Evolutionary conservation across 2,797 vertebrate species (phyloP), one percentile per base, ranked within the genome.

Genomic region (Coregonus suidteri): DNA sequence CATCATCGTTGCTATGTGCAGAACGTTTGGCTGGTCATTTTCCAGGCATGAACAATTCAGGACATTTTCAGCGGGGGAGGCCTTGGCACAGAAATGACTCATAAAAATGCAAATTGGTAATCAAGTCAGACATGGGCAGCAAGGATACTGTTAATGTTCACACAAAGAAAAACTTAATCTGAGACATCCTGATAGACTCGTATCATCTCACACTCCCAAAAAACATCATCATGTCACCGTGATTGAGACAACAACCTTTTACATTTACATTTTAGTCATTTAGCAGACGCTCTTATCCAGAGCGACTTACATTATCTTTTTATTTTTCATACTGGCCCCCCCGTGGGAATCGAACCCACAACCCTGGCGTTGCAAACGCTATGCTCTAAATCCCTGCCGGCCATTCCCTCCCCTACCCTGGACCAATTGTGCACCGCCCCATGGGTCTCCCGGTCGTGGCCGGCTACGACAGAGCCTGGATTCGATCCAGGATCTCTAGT

Each of bases 71-170:
- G 87, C 89, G 82, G 81, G 59, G 91, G 89, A 93, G 88, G 86
- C 88, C 87, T 89, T 92, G 92, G 90, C 91, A 93, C 88, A 81
- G 81, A 83, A 80, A 88, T 86, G 86, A 82, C 91, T 87, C 93
- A 93, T 92, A 93, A 92, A 94, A 93, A 94, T 93, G 93, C 91
- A 92, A 94, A 94, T 93, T 92, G 86, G 88, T 91, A 92, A 93
- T 91, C 91, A 91, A 92, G 88, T 91, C 92, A 93, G 90, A 93
- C 88, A 89, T 81, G 76, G 87, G 89, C 87, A 88, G 88, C 85
- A 77, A 87, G 76, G 80, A 90, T 91, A 90, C 82, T 87, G 86
- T 82, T 94, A 89, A 90, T 92, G 91, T 88, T 85, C 82, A 85
- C 76, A 83, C 91, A 83, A 81, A 83, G 89, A 91, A 93, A 90